Evolutionary conservation across 2,888 invertebrate species (phyloP).

Genomic region (Podabrus alpinus): DNA sequence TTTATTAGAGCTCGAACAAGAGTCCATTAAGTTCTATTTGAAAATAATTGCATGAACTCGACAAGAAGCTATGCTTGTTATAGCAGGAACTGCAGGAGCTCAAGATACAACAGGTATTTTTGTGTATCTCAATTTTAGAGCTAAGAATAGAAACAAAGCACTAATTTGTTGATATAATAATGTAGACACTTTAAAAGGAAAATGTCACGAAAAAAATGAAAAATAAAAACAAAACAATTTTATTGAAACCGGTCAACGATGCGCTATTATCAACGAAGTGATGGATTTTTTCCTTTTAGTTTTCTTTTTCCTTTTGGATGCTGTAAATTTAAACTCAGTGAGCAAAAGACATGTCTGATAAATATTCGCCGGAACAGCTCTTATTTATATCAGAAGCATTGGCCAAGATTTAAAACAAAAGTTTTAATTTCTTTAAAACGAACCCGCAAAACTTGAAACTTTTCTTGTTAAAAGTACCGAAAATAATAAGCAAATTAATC

Average conservation of each 20-base stretch:
- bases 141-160: not conserved
- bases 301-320: not conserved
- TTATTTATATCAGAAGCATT: conserved; percentile 12
- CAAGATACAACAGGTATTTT: not conserved
- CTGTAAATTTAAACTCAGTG: conserved; percentile 4
- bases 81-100: not conserved
- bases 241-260: not conserved
- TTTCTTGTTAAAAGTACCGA: not conserved
- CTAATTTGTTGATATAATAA: not conserved
- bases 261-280: not conserved
- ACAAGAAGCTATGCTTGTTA: not conserved
- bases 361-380: conserved; percentile 12
- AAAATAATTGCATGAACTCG: not conserved
- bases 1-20: not conserved
- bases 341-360: conserved; percentile 10
- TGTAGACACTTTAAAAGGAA: no score
- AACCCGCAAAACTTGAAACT: not conserved
- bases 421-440: conserved; percentile 14
- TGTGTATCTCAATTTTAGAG: not conserved
- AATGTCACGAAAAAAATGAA: not conserved
- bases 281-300: conserved; percentile 1
- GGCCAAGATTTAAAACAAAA: conserved; percentile 12
- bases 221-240: not conserved
- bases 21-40: not conserved
- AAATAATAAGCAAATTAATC: not conserved